These are phyloP conservation scores for Zoanthus solanderi DNA, from an alignment of 92 coral and sea anemone species.

Conservation along the genomic window DNA sequence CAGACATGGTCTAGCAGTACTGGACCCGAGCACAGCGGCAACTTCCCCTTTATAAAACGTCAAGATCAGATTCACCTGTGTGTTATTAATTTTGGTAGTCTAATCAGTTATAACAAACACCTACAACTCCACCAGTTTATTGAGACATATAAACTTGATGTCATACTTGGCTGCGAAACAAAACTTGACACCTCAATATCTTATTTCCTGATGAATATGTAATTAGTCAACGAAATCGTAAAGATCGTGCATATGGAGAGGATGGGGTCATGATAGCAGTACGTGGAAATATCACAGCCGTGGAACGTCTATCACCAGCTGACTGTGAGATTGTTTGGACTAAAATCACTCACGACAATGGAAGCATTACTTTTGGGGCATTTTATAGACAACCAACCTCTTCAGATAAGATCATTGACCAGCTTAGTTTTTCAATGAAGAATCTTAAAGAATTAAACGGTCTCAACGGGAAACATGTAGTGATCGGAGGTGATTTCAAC, in stretches of 20 bases:
- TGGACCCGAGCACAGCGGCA: not conserved
- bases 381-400: constrained; percentile 4
- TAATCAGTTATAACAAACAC: constrained; percentile 57
- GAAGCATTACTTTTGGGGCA: constrained; percentile 11
- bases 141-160: constrained; percentile 58
- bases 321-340: constrained; percentile 23
- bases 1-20: constrained; percentile 11
- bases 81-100: constrained; percentile 56
- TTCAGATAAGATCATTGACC: constrained; percentile 15
- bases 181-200: constrained; percentile 45
- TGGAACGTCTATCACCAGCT: no score
- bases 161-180: constrained; percentile 57
- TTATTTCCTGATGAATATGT: constrained; percentile 50
- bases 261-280: constrained; percentile 39
- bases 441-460: constrained; percentile 16
- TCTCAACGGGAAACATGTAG: constrained; percentile 3
- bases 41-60: constrained; percentile 19
- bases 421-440: constrained; percentile 3
- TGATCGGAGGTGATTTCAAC: constrained; percentile 30
- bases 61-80: constrained; percentile 54
- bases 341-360: constrained; percentile 23
- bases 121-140: constrained; percentile 49
- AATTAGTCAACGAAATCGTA: constrained; percentile 51
- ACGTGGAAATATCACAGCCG: not conserved
- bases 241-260: constrained; percentile 45